A percentile compares a stretch with the other conserved stretches of the same genome.
Conservation (phyloP, 2,113 vertebrate genomes). For the Actenoides lindsayi region DNA sequence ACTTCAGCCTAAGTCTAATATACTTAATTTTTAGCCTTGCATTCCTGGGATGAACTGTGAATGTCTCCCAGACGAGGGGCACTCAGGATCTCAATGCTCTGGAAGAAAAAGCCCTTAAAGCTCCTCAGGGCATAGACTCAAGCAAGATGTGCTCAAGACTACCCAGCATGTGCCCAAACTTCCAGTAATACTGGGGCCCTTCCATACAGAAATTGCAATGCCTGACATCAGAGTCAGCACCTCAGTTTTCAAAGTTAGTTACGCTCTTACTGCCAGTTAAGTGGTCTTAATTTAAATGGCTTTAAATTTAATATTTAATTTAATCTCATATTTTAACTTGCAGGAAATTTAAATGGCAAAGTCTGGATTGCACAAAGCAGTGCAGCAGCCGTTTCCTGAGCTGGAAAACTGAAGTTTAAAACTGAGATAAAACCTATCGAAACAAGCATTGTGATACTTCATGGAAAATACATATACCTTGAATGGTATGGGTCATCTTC, state of each 20-base stretch:
- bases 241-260: background rate
- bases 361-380: background rate
- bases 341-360: background rate
- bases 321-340: background rate
- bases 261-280: background rate
- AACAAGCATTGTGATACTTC: background rate
- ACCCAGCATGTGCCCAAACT: background rate
- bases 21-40: background rate
- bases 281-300: background rate
- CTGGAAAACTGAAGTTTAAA: background rate
- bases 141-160: background rate
- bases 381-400: background rate
- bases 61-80: background rate
- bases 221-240: background rate
- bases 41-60: background rate
- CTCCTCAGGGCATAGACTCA: fast-evolving
- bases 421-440: background rate
- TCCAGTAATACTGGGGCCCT: background rate
- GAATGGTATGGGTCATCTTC: background rate
- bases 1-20: background rate
- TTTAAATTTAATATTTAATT: background rate
- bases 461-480: background rate
- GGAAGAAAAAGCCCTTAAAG: background rate
- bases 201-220: background rate
- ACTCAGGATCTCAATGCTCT: background rate